A percentile compares a stretch with the other conserved stretches of the same genome.
These are phyloP conservation scores for Corythoichthys haematopterus DNA, from an alignment of 2,113 vertebrate genomes.

Conservation along the genomic window DNA sequence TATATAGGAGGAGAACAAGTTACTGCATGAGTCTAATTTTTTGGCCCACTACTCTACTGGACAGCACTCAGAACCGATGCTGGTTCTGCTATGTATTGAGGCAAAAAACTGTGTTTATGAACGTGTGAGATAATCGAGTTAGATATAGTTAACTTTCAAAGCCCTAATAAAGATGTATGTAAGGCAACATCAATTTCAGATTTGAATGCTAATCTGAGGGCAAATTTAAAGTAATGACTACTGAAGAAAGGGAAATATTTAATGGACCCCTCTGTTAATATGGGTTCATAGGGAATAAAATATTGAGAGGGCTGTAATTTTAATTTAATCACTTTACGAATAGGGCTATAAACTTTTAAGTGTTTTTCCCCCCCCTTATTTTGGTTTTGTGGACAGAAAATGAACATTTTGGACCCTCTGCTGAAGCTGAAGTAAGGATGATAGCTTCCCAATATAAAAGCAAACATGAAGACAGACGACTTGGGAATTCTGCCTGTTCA, in stretches of 20 bases:
- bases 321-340: not conserved
- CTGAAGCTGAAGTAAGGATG: not conserved
- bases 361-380: not conserved
- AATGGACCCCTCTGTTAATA: not conserved
- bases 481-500: not conserved
- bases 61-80: too few species aligned
- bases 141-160: too few species aligned
- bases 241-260: not conserved
- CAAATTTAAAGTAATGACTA: not conserved
- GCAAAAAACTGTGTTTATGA: too few species aligned
- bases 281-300: not conserved
- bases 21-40: too few species aligned
- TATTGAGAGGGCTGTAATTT: slow-evolving; percentile 4
- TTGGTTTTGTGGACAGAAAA: not conserved
- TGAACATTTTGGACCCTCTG: not conserved
- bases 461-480: not conserved
- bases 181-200: too few species aligned
- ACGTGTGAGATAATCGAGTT: too few species aligned
- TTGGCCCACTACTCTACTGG: too few species aligned
- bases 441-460: not conserved
- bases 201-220: too few species aligned
- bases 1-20: too few species aligned
- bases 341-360: not conserved
- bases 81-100: too few species aligned
- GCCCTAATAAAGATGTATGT: too few species aligned